Evolutionary conservation across 2,888 invertebrate species (phyloP).

Genomic region (Oscheius sp.): DNA sequence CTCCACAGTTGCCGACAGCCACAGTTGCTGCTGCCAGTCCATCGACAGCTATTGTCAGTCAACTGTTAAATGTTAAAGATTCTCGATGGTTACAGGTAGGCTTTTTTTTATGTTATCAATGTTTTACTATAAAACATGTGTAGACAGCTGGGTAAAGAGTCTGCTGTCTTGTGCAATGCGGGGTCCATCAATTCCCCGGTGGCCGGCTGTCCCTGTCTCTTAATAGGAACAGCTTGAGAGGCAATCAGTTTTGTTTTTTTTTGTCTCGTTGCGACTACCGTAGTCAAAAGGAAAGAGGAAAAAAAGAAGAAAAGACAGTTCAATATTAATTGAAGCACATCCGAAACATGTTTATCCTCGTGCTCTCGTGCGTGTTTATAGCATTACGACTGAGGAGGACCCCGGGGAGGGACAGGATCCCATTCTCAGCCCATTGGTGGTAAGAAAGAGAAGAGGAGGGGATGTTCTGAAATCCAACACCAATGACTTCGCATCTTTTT

Average conservation of each 20-base stretch:
- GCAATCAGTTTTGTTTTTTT: slow-evolving; percentile 31
- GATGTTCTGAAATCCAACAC: slow-evolving; percentile 17
- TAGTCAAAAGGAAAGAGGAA: not conserved
- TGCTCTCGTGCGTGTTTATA: slow-evolving; percentile 29
- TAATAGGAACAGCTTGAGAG: slow-evolving; percentile 31
- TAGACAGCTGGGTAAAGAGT: not conserved
- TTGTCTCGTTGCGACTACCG: slow-evolving; percentile 1
- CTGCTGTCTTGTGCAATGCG: too few relatives aligned
- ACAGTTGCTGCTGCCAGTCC: slow-evolving; percentile 27
- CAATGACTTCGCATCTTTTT: not conserved
- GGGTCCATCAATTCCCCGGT: not conserved
- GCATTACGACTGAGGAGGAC: slow-evolving; percentile 11
- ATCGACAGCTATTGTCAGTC: slow-evolving; percentile 72
- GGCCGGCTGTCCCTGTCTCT: slow-evolving; percentile 7
- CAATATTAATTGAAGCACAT: not conserved
- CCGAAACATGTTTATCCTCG: slow-evolving; percentile 27
- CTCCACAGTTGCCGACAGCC: slow-evolving; percentile 35
- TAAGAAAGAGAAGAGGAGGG: not conserved
- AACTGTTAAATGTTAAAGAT: slow-evolving; percentile 96
- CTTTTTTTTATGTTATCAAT: not conserved
- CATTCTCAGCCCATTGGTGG: not conserved
- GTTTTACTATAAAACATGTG: not conserved
- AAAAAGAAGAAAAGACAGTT: not conserved
- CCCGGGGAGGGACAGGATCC: not conserved
- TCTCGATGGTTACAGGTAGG: slow-evolving; percentile 92